Evolutionary conservation across 2,797 vertebrate species (phyloP).

Genomic region (Monodelphis domestica): DNA sequence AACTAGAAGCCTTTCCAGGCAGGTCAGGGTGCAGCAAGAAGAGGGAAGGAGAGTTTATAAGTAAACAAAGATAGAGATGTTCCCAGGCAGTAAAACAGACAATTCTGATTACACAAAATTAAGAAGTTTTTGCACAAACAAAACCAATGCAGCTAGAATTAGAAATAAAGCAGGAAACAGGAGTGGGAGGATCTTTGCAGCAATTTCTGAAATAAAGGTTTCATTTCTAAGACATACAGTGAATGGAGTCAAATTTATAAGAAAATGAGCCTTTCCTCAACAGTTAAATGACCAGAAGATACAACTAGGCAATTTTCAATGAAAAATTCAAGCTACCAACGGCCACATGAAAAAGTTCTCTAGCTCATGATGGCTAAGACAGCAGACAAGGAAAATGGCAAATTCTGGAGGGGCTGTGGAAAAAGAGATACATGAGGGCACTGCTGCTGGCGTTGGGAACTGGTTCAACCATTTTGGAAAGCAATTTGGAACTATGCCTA

Average conservation of each 20-base stretch:
- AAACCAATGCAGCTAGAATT: not conserved
- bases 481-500: too few species aligned
- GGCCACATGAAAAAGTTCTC: too few species aligned
- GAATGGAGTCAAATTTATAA: not conserved
- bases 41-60: not conserved
- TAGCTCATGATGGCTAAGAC: too few species aligned
- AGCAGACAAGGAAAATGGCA: too few species aligned
- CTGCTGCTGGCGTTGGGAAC: too few species aligned
- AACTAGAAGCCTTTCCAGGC: too few species aligned
- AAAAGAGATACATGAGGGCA: too few species aligned
- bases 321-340: too few species aligned
- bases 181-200: not conserved
- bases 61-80: not conserved
- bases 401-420: too few species aligned
- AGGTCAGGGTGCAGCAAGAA: too few species aligned
- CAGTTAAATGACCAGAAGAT: not conserved
- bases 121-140: not conserved
- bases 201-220: not conserved
- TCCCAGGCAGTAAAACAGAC: not conserved
- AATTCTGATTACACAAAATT: not conserved
- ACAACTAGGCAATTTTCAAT: not conserved
- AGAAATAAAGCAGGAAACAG: not conserved
- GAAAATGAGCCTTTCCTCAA: not conserved
- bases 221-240: not conserved
- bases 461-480: too few species aligned